These are phyloP conservation scores for Ophion ventricosus DNA, from an alignment of 2,888 invertebrate species.

Conservation along the genomic window DNA sequence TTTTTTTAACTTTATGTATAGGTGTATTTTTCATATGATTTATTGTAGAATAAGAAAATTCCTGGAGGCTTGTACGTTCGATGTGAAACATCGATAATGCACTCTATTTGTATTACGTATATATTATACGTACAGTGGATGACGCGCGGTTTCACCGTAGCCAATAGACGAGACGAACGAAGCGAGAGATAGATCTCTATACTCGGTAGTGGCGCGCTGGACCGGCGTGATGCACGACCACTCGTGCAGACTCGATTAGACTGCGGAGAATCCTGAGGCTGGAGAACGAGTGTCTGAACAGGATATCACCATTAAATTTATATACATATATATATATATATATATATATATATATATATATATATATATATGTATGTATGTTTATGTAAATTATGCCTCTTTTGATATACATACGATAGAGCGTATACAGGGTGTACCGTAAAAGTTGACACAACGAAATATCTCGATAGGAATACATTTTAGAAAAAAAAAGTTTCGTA, in stretches of 20 bases:
- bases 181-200: conserved; percentile 49
- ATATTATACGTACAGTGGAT: conserved; percentile 8
- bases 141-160: conserved; percentile 17
- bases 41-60: neutral
- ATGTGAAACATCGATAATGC: conserved; percentile 8
- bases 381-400: neutral
- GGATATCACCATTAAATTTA: conserved; percentile 1
- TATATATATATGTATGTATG: no score
- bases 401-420: neutral
- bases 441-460: neutral
- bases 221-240: conserved; percentile 53
- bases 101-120: conserved; percentile 35
- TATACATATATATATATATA: conserved; percentile 13
- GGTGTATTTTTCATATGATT: neutral
- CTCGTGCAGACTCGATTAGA: conserved; percentile 52
- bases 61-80: neutral
- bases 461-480: neutral
- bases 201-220: conserved; percentile 22
- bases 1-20: neutral
- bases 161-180: conserved; percentile 40
- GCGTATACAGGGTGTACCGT: neutral
- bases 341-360: conserved; percentile 1
- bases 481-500: neutral
- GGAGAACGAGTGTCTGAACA: conserved; percentile 26
- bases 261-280: conserved; percentile 41